These are phyloP conservation scores for Athetis lepigone DNA, from an alignment of 2,888 invertebrate species.

Conservation along the genomic window DNA sequence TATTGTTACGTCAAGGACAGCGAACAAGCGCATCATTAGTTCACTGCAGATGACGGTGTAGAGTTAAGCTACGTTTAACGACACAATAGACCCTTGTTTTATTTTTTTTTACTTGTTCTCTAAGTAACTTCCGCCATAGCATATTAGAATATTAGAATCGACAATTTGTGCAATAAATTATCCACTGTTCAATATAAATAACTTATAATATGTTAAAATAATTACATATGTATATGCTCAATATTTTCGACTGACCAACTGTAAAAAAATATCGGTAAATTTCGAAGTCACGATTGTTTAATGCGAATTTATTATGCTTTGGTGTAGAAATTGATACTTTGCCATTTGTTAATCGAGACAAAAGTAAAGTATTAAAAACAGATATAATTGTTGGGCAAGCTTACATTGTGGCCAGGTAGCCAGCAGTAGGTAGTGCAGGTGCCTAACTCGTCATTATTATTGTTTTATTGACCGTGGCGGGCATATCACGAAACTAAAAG, in stretches of 20 bases:
- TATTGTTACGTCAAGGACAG: constrained; percentile 61
- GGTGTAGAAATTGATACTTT: constrained; percentile 60
- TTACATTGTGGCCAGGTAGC: constrained; percentile 36
- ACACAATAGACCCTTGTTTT: constrained; percentile 76
- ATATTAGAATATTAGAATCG: constrained; percentile 80
- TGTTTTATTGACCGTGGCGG: constrained; percentile 53
- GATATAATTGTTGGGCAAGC: constrained; percentile 52
- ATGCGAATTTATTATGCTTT: constrained; percentile 71
- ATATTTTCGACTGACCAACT: constrained; percentile 90
- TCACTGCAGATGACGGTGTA: constrained; percentile 82
- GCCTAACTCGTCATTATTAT: constrained; percentile 42
- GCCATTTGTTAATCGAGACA: constrained; percentile 41
- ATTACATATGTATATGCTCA: constrained; percentile 82
- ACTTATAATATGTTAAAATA: constrained; percentile 75
- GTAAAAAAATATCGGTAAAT: constrained; percentile 81
- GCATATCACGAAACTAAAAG: constrained; percentile 63
- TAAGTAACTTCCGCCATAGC: constrained; percentile 78
- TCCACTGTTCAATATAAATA: constrained; percentile 80
- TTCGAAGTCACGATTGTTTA: constrained; percentile 66
- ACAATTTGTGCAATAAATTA: constrained; percentile 87
- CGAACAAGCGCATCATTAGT: constrained; percentile 75
- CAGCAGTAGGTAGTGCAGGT: constrained; percentile 25
- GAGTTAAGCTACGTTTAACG: constrained; percentile 79
- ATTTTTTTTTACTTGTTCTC: constrained; percentile 72
- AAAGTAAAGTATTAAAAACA: constrained; percentile 39